Conservation (phyloP, 1,140 invertebrate genomes). For the Vanessa atalanta region DNA sequence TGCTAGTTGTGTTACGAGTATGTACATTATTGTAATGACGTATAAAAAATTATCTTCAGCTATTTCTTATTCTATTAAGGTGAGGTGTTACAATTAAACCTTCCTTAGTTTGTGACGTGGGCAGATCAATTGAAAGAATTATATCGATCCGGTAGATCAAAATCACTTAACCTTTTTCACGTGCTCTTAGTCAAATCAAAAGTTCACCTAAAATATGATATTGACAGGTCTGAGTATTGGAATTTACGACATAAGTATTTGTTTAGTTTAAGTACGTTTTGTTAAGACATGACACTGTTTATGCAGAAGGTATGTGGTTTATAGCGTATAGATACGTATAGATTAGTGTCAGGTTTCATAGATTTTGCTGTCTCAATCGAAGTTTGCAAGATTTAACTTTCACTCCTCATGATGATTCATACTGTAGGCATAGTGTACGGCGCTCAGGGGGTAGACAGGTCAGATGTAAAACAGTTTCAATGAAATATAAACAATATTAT, state of each 20-base stretch:
- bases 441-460: conserved; percentile 12
- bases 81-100: not conserved
- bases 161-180: conserved; percentile 62
- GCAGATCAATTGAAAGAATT: conserved; percentile 50
- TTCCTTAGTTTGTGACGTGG: conserved; percentile 35
- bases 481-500: not conserved
- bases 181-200: conserved; percentile 42
- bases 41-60: too few species aligned
- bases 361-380: conserved; percentile 63
- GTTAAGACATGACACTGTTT: conserved; percentile 48
- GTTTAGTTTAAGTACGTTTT: conserved; percentile 55
- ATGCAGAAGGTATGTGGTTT: conserved; percentile 15
- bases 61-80: not conserved
- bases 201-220: conserved; percentile 43
- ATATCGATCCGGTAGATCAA: conserved; percentile 47
- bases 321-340: conserved; percentile 20
- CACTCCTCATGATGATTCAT: conserved; percentile 61
- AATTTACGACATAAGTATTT: conserved; percentile 55
- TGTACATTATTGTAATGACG: too few species aligned
- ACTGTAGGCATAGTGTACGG: conserved; percentile 39
- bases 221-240: conserved; percentile 46
- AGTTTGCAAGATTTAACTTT: conserved; percentile 60
- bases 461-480: not conserved
- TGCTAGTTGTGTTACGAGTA: too few species aligned
- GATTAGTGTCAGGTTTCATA: conserved; percentile 67